Evolutionary conservation across 2,797 vertebrate genomes (phyloP), one percentile per base, ranked within the genome.

Genomic region (Iguana delicatissima): DNA sequence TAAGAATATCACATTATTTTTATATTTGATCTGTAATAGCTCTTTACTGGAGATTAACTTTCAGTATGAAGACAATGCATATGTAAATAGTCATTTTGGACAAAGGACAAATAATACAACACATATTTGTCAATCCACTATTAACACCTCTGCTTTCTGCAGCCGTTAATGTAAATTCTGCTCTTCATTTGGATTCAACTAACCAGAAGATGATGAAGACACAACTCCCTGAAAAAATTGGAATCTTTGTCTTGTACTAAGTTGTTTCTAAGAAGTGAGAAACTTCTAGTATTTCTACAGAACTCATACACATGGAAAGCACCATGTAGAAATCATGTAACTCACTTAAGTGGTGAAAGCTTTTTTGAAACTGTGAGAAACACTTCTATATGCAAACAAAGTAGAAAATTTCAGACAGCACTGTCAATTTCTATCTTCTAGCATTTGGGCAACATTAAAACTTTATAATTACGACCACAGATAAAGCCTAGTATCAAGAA

Each of bases 21-120:
- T 86, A 1, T 14, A 79, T 26, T 80, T 89, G 64, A 89, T 91
- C 62, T 86, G 74, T 62, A 88, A 73, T 50, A 81, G n/a, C 52
- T 81, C 89, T 91, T 88, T 42, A 89, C 13, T 88, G 46, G 57
- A 92, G 90, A 90, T 85, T 4, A 57, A 16, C 85, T 91, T 76
- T 87, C 55, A 9, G 0, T 93, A 92, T 91, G 9, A 22, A 90
- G 79, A 46, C 46, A 74, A 59, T 79, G 84, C 46, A 74, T 79
- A 82, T 91, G 38, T 76, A 94, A 85, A 86, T 92, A 6, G 74
- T 8, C 12, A 57, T 38, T 29, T 29, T 1, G 20, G 5, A 50
- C n/a, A 22, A 88, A 32, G 42, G 8, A 18, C 6, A 6, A 72
- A 85, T 77, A 73, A 77, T 42, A 32, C 18, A 81, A 81, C 74